Percentiles rank a stretch among this genome's conserved stretches.
Evolutionary conservation across 2,797 vertebrate genomes (phyloP).

Genomic region (Aeoliscus strigatus): DNA sequence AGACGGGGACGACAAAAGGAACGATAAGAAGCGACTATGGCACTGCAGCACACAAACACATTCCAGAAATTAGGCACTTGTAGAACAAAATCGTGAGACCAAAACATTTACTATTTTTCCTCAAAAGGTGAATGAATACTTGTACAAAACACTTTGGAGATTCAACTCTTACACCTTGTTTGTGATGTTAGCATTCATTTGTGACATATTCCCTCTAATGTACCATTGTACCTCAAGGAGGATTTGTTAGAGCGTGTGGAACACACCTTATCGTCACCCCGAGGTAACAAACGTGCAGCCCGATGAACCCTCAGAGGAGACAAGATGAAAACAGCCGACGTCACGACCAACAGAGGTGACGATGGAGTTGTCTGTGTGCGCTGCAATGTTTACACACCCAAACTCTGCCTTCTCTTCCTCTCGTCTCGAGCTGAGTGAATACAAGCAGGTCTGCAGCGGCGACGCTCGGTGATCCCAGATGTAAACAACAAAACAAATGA

Average conservation of each 20-base stretch:
- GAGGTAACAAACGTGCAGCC: constrained; percentile 26
- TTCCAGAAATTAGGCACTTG: constrained; percentile 75
- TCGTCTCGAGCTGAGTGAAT: constrained; percentile 11
- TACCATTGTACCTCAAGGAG: constrained; percentile 38
- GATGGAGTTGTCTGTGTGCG: constrained; percentile 1
- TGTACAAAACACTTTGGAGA: constrained; percentile 10
- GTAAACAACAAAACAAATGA: constrained; percentile 25
- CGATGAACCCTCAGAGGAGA: constrained; percentile 10
- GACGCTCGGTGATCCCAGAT: constrained; percentile 24
- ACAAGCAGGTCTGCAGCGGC: constrained; percentile 18
- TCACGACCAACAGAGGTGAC: constrained; percentile 9
- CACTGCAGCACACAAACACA: constrained; percentile 63
- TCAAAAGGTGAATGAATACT: constrained; percentile 12
- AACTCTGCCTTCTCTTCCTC: constrained; percentile 1
- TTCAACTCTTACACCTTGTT: constrained; percentile 11
- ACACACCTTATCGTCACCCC: constrained; percentile 26
- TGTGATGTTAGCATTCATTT: constrained; percentile 12
- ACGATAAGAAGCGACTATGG: constrained; percentile 47
- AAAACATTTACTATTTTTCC: constrained; percentile 29
- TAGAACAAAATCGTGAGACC: constrained; percentile 57
- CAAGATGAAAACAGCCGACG: constrained; percentile 26
- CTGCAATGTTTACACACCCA: constrained; percentile 6
- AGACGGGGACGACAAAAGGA: constrained; percentile 34
- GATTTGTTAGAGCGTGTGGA: constrained; percentile 43
- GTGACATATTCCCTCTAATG: constrained; percentile 33